Conservation (phyloP, 2,113 vertebrate genomes). For the Pholis gunnellus region DNA sequence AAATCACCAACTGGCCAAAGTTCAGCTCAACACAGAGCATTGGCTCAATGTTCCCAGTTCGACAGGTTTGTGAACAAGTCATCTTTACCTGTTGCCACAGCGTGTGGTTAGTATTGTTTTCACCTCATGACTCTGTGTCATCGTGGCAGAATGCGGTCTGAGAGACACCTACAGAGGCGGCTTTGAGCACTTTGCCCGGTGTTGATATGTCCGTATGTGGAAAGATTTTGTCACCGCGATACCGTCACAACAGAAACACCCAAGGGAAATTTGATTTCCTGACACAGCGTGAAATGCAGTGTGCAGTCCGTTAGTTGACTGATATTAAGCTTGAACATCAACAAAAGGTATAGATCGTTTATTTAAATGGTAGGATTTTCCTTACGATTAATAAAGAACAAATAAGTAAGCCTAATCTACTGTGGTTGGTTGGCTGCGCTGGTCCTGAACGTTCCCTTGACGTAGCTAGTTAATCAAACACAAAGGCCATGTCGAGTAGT, state of each 20-base stretch:
- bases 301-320: neutral
- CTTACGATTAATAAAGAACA: neutral
- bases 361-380: neutral
- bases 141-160: neutral
- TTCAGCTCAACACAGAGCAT: constrained; percentile 90
- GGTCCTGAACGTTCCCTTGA: neutral
- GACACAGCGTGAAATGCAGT: neutral
- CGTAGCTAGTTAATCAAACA: neutral
- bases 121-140: neutral
- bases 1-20: constrained; percentile 95
- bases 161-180: neutral
- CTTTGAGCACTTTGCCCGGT: neutral
- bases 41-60: constrained; percentile 92
- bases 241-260: neutral
- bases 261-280: too few relatives aligned
- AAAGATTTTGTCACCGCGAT: neutral
- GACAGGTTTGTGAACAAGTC: constrained; percentile 82
- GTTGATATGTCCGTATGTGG: too few relatives aligned
- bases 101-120: neutral
- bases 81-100: neutral
- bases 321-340: neutral
- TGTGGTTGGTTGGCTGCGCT: neutral
- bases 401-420: neutral
- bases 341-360: neutral
- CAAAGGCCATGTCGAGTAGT: neutral